A percentile compares a stretch with the other conserved stretches of the same genome.
phyloP scores from a whole-genome alignment of 64 coral and sea anemone genomes.

The Dendrophyllia cribrosa region DNA sequence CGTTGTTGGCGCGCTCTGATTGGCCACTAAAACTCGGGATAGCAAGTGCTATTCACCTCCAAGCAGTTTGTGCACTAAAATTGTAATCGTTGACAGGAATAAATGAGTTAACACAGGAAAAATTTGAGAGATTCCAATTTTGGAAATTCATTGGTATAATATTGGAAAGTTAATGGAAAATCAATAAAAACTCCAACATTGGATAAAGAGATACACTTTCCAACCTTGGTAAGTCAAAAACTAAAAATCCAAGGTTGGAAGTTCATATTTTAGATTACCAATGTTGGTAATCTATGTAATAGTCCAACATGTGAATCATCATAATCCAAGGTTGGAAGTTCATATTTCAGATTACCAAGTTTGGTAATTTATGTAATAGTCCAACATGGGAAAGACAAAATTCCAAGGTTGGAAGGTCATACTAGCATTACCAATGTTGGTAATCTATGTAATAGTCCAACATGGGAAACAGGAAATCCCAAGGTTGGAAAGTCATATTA shows the following conservation, averaged over 20 bases:
- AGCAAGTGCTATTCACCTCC: no score
- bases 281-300: neutral
- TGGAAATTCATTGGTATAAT: conserved; percentile 38
- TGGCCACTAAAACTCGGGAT: no score
- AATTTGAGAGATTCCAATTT: conserved; percentile 32
- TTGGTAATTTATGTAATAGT: no score
- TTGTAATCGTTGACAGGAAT: no score
- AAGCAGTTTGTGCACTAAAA: no score
- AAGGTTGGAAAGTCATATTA: neutral
- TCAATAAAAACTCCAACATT: conserved; percentile 37
- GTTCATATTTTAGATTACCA: neutral
- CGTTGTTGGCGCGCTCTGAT: no score
- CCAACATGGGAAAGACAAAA: no score
- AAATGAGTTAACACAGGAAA: no score
- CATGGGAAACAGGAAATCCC: neutral
- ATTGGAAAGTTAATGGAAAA: conserved; percentile 28
- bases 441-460: conserved; percentile 22
- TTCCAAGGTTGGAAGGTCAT: neutral
- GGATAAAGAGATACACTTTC: neutral
- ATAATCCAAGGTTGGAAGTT: no score
- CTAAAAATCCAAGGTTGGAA: conserved; percentile 21
- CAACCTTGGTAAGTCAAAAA: conserved; percentile 26
- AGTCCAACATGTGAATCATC: neutral
- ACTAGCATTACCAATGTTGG: conserved; percentile 8
- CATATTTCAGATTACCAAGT: no score